Evolutionary conservation across 2,113 vertebrate genomes (phyloP), one percentile per base, ranked within the genome.

Genomic region (Panthera leo): DNA sequence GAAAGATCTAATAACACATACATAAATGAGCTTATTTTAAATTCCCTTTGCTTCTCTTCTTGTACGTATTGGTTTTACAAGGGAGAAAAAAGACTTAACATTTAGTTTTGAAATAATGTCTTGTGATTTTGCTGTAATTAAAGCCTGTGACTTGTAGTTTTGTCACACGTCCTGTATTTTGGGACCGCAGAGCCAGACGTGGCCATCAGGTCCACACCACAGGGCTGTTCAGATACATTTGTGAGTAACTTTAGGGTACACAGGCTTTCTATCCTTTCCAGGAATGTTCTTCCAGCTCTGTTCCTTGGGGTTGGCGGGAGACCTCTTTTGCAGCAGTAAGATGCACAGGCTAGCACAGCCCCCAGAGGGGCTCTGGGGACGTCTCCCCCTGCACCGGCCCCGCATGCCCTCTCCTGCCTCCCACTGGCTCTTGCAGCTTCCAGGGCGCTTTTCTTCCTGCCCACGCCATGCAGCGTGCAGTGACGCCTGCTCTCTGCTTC

Each of bases 1-100:
- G 65, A 83, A 96, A 94, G 34, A 36, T 85, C 25, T 84, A 82
- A 83, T 53, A 23, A 65, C 58, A 83, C 34, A 31, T 86, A 84
- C 5, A 42, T 91, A 89, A 89, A 55, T n/a, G 23, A 71, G 55
- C 88, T 76, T 80, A 68, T 51, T 96, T 55, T 96, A 73, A 89
- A 67, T 97, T 95, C 53, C 39, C 19, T 34, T 87, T 78, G 53
- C 7, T 82, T 82, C 48, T 95, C 70, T 75, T 85, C 71, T 95
- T 16, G 29, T 93, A 71, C 70, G 27, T 75, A 18, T 71, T 86
- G 39, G 39, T 14, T 34, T 83, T 55, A 4, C 68, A 39, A 93
- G 42, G 58, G 51, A 82, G 71, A 58, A 91, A 55, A 78, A 48
- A 63, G 25, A 21, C 42, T 80, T 65, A 71, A 75, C 45, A 3